These are phyloP conservation scores for Microcebus tavaratra DNA, from an alignment of 2,113 vertebrate species.

Conservation along the genomic window DNA sequence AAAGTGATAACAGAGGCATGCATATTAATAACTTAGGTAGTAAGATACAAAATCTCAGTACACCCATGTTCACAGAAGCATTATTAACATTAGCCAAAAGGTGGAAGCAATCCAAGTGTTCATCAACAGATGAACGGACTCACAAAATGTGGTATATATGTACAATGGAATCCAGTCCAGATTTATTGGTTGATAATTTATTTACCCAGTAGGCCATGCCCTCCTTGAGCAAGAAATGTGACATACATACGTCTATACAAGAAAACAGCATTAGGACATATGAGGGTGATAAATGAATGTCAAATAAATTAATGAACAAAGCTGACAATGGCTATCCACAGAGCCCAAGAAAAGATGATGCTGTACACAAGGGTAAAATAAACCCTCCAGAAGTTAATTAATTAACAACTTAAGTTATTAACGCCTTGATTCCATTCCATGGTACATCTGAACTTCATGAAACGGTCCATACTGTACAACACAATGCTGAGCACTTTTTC, in stretches of 20 bases:
- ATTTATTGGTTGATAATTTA: background rate
- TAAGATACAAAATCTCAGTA: background rate
- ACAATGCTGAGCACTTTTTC: background rate
- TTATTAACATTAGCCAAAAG: background rate
- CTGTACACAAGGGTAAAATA: background rate
- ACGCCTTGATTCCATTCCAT: background rate
- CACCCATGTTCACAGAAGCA: background rate
- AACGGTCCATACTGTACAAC: background rate
- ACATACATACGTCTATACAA: background rate
- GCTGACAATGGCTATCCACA: background rate
- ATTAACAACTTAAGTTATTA: background rate
- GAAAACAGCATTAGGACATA: background rate
- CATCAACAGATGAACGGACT: background rate
- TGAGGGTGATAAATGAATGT: background rate
- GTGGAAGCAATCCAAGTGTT: background rate
- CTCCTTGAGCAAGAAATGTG: background rate
- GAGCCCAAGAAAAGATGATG: background rate
- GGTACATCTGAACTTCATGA: background rate
- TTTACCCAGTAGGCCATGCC: background rate
- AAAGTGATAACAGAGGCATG: too few species aligned
- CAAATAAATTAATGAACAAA: background rate
- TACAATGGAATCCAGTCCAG: too few species aligned
- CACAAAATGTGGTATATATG: too few species aligned
- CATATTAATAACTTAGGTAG: background rate
- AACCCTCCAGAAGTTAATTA: background rate